A percentile compares a stretch with the other conserved stretches of the same genome.
These are phyloP conservation scores for Sebastes itinus DNA, from an alignment of 2,797 vertebrate genomes.

Conservation along the genomic window DNA sequence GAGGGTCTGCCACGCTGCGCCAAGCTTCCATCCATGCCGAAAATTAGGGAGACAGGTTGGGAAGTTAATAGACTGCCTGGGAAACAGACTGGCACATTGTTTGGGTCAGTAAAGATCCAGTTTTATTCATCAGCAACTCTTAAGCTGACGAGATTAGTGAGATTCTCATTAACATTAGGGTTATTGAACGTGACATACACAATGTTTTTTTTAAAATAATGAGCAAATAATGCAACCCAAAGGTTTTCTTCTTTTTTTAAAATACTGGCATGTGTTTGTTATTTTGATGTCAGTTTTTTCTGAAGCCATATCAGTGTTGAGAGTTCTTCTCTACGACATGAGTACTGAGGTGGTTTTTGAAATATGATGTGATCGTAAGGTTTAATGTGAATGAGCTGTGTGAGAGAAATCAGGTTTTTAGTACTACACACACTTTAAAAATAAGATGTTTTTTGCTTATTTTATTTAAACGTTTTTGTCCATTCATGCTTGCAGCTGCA, in stretches of 20 bases:
- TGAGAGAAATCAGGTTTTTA: conserved; percentile 25
- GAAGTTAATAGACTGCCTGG: neutral
- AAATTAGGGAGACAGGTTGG: neutral
- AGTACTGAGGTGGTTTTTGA: conserved; percentile 16
- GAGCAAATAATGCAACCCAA: conserved; percentile 47
- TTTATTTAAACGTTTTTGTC: conserved; percentile 2
- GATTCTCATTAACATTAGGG: neutral
- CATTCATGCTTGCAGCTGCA: conserved; percentile 1
- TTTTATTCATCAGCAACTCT: neutral
- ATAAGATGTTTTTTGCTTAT: neutral
- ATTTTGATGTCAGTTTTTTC: conserved; percentile 36
- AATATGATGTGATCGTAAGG: neutral
- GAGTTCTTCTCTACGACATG: conserved; percentile 7
- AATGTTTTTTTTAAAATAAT: conserved; percentile 28
- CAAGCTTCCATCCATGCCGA: neutral
- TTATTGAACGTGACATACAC: neutral
- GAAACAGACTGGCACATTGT: neutral
- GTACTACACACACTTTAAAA: neutral
- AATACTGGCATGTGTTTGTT: conserved; percentile 14
- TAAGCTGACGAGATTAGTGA: neutral
- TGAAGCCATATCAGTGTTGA: conserved; percentile 61
- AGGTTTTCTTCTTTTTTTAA: conserved; percentile 18
- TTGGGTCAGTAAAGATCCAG: neutral
- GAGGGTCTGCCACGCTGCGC: neutral
- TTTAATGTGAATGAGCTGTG: conserved; percentile 29